Evolutionary conservation across 2,888 invertebrate species (phyloP), one percentile per base, ranked within the genome.

Genomic region (Leucozona laternaria): DNA sequence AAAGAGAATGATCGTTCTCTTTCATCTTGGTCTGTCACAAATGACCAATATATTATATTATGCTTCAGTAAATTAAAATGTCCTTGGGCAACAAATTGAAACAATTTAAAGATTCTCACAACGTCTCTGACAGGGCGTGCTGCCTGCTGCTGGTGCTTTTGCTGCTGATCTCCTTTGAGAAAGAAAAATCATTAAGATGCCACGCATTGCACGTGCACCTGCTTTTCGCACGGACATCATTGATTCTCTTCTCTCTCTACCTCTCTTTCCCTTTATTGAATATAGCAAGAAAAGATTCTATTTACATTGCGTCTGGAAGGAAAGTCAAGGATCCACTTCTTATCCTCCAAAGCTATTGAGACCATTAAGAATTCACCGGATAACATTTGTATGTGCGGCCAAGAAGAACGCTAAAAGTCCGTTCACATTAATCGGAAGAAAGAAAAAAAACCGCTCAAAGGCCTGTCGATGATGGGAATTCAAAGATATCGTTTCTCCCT

Each of bases 341-440:
- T 80, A 81, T 81, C 81, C 37, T 64, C 28, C 66, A 60, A 45
- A 57, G 72, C 71, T 58, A 71, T 82, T 58, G 64, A 58, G 34
- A 72, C 34, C 86, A 86, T 86, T 86, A 75, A 86, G 17, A 71
- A 79, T 79, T 73, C 86, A 66, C 11, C 28, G 40, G 68, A 70
- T 53, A 68, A n/a, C 66, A 53, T 77, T 72, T 66, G 71, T 40
- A 73, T 77, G 71, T 40, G 68, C 62, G 77, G 70, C 57, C 50
- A 72, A 78, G 31, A 53, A 37, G 5, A 34, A 53, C 5, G 53
- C 20, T 55, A 22, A 55, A 48, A 43, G 57, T 53, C 66, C 66
- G 68, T 75, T 80, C 31, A n/a, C 28, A 31, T 53, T 25, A 50
- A 20, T 34, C 60, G 20, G 15, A 37, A 1, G 10, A n/a, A 34